Evolutionary conservation across 1,140 invertebrate species (phyloP), one percentile per base, ranked within the genome.

Genomic region (Temnothorax longispinosus): DNA sequence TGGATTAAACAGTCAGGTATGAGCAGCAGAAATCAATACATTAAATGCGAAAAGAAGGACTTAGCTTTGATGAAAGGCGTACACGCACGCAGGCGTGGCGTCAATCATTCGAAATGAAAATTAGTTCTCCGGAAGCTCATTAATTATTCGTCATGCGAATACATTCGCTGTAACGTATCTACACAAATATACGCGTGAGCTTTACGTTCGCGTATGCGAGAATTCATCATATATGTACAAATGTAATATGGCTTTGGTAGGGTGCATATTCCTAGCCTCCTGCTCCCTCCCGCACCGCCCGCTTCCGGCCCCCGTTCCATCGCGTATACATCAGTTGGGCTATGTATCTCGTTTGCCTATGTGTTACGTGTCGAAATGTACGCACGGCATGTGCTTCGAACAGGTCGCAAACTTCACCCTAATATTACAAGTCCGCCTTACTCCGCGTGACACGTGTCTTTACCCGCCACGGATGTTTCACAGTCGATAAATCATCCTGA

Each of bases 401-500:
- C 41, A 44, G 69, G 71, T 84, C 69, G 80, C 54, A 74, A 84
- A 84, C 80, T 84, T 84, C 41, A 27, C 52, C 41, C 67, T 47
- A 27, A 44, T 71, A 21, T 58, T 60, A 35, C 54, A 47, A 60
- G 52, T 74, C 80, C 44, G 80, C 54, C 80, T 82, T 60, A 38
- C 41, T 44, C 41, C 32, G 41, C 67, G 41, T 75, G 69, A 75
- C 78, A 81, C 65, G 21, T 81, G 78, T 81, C 80, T 84, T 27
- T 84, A 84, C 21, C 54, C 54, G 11, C 38, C 56, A 8, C 69
- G 56, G 41, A n/a, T 47, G 69, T 47, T 84, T 84, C 69, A 13
- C 69, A 75, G 69, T 38, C 69, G 32, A 84, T 84, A 84, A 62
- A 84, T 84, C 54, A 84, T 84, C 3, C 69, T 84, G 80, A 84